Conservation (phyloP, 2,113 vertebrate species). For the cattle (Bos taurus) region DNA sequence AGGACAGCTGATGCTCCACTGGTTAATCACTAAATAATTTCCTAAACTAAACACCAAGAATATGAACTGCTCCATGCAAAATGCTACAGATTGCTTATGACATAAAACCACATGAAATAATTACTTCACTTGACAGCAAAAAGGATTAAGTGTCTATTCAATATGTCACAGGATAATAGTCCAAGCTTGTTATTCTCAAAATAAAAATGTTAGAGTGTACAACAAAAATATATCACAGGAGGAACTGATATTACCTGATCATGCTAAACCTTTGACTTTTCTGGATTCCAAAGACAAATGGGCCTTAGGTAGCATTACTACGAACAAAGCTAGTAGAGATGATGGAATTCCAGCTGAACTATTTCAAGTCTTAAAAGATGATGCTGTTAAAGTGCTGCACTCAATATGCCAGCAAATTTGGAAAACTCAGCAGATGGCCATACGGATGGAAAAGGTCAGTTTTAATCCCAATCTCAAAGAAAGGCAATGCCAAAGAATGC, state of each 20-base stretch:
- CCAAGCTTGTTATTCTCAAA: not conserved
- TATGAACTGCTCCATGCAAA: not conserved
- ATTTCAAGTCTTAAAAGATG: not conserved
- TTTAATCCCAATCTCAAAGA: not conserved
- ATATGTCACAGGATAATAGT: not conserved
- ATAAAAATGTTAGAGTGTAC: not conserved
- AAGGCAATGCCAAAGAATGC: not conserved
- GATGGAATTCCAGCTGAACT: not conserved
- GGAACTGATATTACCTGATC: not conserved
- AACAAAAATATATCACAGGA: not conserved
- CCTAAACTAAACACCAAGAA: slow-evolving; percentile 3
- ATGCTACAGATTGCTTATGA: not conserved
- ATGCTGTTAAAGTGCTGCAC: not conserved
- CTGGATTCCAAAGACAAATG: not conserved
- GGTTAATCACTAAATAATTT: slow-evolving; percentile 15
- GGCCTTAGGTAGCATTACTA: not conserved
- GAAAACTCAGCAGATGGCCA: not conserved
- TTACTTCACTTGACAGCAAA: not conserved
- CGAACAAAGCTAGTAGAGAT: not conserved
- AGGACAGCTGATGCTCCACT: not conserved
- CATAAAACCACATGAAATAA: slow-evolving; percentile 12
- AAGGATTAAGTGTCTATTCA: not conserved
- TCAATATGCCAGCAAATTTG: not conserved
- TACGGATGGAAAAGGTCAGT: not conserved
- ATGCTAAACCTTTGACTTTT: not conserved